phyloP scores from a whole-genome alignment of 1,140 invertebrate species.

The Monochamus saltuarius region DNA sequence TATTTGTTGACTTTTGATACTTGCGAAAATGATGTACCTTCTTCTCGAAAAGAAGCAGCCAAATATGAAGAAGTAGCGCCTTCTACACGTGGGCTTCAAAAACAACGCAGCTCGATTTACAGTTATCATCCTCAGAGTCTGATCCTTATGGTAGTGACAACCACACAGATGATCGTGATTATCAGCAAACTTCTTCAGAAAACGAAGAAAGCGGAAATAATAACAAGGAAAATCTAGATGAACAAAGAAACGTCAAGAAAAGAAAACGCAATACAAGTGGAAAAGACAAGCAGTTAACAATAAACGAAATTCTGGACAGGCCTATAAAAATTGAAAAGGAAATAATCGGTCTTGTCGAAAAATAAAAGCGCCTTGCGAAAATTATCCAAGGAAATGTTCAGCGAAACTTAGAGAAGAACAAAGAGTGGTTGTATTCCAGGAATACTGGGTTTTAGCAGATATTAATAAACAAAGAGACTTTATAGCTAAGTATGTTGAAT shows the following conservation, averaged over 20 bases:
- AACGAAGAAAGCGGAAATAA: background rate
- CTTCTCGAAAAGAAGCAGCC: background rate
- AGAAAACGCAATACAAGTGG: no score
- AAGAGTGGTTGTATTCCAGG: no score
- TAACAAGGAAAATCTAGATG: background rate
- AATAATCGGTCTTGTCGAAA: no score
- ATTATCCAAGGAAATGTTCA: no score
- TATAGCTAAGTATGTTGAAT: no score
- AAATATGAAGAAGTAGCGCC: background rate
- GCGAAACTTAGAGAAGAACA: no score
- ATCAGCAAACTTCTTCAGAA: conserved; percentile 1
- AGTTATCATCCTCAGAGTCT: conserved; percentile 1
- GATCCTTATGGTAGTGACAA: background rate
- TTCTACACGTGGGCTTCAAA: background rate
- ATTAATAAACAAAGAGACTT: no score
- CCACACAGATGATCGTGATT: background rate
- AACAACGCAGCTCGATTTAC: background rate
- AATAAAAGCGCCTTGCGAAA: no score
- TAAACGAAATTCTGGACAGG: no score
- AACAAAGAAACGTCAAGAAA: background rate
- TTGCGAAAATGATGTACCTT: background rate
- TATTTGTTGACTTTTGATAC: background rate
- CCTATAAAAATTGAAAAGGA: no score
- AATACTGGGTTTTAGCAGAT: no score
- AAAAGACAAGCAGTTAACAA: no score